Base-by-base conservation (phyloP, 1,140 invertebrate genomes). In the Diabrotica undecimpunctata region DNA sequence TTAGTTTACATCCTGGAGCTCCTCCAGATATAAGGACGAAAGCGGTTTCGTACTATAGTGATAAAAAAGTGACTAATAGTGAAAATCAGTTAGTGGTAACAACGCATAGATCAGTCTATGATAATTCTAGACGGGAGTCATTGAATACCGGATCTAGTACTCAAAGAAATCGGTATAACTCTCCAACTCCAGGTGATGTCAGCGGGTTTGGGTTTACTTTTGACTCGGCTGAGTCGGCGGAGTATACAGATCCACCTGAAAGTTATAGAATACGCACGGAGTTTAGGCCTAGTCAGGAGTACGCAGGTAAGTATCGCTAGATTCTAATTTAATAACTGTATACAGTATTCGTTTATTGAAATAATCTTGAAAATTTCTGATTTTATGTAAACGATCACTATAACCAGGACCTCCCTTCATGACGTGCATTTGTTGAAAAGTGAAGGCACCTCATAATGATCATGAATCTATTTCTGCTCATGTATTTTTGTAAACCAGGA, bases 1-100 rank as follows among this genome's bases (percentile, higher is more conserved):
- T 79, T 13, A 74, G 70, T 67, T 66, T 79, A 39, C 74, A 76
- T 66, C 71, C 74, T 7, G 67, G 68, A 6, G 69, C 74, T 0
- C 74, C 74, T 8, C 72, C 76, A 7, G 72, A 71, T 54, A 73
- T 74, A 61, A 69, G 72, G 66, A 74, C 70, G 5, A 74, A 72
- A 54, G 71, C 74, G 11, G 63, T 73, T 13, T 70, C 72, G 5
- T 77, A 62, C 59, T 74, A 65, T 62, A 75, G 66, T 70, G 70
- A 76, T 54, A 70, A 70, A 60, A 71, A 71, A 56, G 67, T 61
- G 38, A 59, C 66, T 8, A 58, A 60, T 39, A 62, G 57, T 64
- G 36, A 69, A 14, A 69, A 54, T 53, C 57, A 62, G 66, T 14
- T 66, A 46, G 58, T 50, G 52, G 50, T 61, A 57, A 66, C 65